Evolutionary conservation across 2,888 invertebrate species (phyloP).

Genomic region (Melitaea athalia): DNA sequence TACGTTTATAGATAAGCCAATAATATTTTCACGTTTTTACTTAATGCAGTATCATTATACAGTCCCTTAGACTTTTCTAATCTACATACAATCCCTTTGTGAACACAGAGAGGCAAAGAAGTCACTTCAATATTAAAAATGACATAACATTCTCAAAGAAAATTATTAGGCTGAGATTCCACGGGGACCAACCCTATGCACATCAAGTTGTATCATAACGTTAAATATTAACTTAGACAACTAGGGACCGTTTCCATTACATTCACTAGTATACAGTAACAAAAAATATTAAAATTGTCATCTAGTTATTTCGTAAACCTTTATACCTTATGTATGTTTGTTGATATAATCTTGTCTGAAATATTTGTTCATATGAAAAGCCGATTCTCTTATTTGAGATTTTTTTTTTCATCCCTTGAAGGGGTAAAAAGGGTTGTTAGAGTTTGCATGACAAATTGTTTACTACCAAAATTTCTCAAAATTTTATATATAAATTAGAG

Average conservation of each 20-base stretch:
- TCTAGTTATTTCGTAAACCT: not conserved
- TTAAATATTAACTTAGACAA: slow-evolving; percentile 75
- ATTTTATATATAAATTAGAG: too few species aligned
- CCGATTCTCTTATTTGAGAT: too few species aligned
- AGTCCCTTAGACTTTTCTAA: slow-evolving; percentile 56
- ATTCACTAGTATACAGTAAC: not conserved
- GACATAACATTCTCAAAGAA: slow-evolving; percentile 79
- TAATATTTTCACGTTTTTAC: slow-evolving; percentile 20
- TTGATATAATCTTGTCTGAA: too few species aligned
- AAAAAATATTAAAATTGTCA: slow-evolving; percentile 1
- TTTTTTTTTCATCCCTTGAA: too few species aligned
- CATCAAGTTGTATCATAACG: slow-evolving; percentile 76
- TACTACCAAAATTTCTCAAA: too few species aligned
- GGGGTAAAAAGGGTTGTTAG: too few species aligned
- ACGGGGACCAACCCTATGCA: slow-evolving; percentile 70
- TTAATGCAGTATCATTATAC: slow-evolving; percentile 50
- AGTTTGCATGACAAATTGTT: too few species aligned
- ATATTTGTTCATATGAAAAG: too few species aligned
- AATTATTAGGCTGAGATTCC: slow-evolving; percentile 78
- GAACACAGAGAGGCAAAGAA: slow-evolving; percentile 66
- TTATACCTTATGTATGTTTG: not conserved
- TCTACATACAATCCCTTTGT: slow-evolving; percentile 69
- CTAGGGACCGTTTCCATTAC: slow-evolving; percentile 59
- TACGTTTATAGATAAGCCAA: slow-evolving; percentile 13
- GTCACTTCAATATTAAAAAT: slow-evolving; percentile 77